Evolutionary conservation across 1,140 invertebrate genomes (phyloP).

Genomic region (Dreissena rostriformis): DNA sequence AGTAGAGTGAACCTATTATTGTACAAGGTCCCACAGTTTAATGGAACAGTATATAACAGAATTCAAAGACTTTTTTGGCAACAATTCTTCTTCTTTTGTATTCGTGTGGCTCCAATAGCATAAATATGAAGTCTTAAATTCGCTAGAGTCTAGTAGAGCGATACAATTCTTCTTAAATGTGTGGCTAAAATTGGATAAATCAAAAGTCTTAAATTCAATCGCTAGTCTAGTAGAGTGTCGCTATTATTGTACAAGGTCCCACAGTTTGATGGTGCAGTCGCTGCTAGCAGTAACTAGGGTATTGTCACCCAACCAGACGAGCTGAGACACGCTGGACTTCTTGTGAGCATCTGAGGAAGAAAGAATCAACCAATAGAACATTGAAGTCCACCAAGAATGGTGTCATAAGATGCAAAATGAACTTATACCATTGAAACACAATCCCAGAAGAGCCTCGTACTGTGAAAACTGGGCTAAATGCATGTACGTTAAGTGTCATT

Average conservation of each 20-base stretch:
- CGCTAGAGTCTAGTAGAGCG: neutral
- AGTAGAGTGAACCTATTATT: neutral
- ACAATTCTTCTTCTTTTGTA: neutral
- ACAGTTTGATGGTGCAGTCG: slow-evolving; percentile 45
- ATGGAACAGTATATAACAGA: neutral
- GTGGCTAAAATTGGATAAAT: neutral
- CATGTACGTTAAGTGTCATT: no score
- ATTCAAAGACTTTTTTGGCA: neutral
- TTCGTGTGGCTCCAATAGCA: neutral
- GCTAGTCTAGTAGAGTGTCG: neutral
- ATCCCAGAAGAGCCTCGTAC: neutral
- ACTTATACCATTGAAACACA: neutral
- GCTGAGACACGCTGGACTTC: slow-evolving; percentile 1
- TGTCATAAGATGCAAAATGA: neutral
- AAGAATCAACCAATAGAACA: neutral
- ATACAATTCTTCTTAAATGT: neutral
- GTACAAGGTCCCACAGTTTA: slow-evolving; percentile 39
- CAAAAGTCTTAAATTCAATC: neutral
- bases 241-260: slow-evolving; percentile 19
- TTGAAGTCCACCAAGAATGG: neutral
- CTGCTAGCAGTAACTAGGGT: slow-evolving; percentile 16
- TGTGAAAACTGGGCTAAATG: no score
- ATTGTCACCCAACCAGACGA: slow-evolving; percentile 38
- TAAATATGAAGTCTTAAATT: neutral
- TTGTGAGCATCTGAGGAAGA: slow-evolving; percentile 47